Evolutionary conservation across 1,140 invertebrate species (phyloP).

Genomic region (Micrasema minimum): DNA sequence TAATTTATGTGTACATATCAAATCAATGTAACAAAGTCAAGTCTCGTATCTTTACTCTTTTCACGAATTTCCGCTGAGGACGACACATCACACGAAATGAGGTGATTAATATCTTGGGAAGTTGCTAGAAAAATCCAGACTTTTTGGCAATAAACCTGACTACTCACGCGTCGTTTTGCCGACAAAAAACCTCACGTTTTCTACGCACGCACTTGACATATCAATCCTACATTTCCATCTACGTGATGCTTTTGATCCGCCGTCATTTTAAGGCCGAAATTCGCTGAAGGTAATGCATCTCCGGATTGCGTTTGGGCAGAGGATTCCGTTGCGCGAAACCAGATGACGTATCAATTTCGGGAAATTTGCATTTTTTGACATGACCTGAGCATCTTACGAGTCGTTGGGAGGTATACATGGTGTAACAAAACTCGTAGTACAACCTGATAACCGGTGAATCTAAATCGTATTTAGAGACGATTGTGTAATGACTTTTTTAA

Average conservation of each 20-base stretch:
- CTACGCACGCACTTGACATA: conserved; percentile 6
- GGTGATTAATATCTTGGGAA: no score
- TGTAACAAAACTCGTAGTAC: no score
- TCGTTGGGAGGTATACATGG: no score
- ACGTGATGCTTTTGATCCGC: conserved; percentile 12
- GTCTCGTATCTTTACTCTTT: no score
- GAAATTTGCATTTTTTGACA: conserved; percentile 20
- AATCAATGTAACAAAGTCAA: no score
- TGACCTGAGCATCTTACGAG: no score
- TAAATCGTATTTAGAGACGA: no score
- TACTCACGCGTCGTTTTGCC: background rate
- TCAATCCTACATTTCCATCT: background rate
- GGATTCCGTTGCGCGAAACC: background rate
- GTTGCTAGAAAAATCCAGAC: background rate
- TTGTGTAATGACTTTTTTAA: no score
- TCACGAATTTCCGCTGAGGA: no score
- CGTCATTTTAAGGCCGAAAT: conserved; percentile 16
- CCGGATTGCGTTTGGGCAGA: background rate
- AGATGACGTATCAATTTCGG: conserved; percentile 17
- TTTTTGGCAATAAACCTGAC: background rate
- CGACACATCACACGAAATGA: no score
- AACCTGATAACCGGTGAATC: no score
- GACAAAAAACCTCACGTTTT: conserved; percentile 1
- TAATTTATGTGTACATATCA: no score
- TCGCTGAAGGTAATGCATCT: conserved; percentile 5